Conservation (phyloP, 2,888 invertebrate genomes). For the Petrolisthes cinctipes region DNA sequence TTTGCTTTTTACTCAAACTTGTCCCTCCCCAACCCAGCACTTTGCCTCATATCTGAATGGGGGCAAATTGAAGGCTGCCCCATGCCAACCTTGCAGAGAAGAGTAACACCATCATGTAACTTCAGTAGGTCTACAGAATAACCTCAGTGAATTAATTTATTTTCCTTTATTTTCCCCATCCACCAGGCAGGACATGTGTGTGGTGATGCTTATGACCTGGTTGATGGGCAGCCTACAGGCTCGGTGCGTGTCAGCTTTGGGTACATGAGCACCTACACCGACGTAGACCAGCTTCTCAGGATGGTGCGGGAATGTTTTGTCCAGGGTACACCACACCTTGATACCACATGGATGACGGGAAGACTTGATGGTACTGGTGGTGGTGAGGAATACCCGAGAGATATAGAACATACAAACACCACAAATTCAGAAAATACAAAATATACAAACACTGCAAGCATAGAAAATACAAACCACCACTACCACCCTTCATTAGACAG, state of each 20-base stretch:
- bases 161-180: no score
- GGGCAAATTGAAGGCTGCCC: no score
- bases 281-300: conserved; percentile 79
- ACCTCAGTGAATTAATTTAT: no score
- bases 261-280: conserved; percentile 83
- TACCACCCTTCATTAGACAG: no score
- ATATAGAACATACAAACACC: background rate
- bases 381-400: background rate
- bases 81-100: no score
- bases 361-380: background rate
- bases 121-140: no score
- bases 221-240: conserved; percentile 90
- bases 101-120: no score
- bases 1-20: no score
- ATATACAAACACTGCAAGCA: background rate
- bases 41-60: no score
- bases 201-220: conserved; percentile 87
- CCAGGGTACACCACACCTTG: conserved; percentile 63
- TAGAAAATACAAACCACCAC: no score
- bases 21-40: no score
- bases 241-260: conserved; percentile 93
- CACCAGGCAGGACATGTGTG: conserved; percentile 86
- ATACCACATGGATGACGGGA: conserved; percentile 44
- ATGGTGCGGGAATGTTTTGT: conserved; percentile 84
- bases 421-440: background rate